A percentile compares a stretch with the other conserved stretches of the same genome.
Evolutionary conservation across 1,140 invertebrate species (phyloP).

Genomic region (Asbolus verrucosus): DNA sequence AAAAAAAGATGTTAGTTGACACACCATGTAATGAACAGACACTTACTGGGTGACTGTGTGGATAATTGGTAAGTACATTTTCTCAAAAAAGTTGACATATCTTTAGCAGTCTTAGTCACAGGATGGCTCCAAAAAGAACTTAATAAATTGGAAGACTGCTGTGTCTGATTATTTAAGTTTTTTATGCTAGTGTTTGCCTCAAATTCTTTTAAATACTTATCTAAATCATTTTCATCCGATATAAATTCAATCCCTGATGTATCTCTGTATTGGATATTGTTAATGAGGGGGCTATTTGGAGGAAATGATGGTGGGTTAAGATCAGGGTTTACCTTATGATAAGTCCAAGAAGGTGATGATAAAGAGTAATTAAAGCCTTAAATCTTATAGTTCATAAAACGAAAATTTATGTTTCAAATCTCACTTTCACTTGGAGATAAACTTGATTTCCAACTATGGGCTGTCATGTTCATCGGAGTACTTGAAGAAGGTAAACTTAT

Average conservation of each 20-base stretch:
- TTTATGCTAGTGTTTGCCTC: conserved; percentile 54
- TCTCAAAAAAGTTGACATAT: conserved; percentile 68
- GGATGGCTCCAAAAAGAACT: conserved; percentile 73
- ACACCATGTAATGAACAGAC: conserved; percentile 21
- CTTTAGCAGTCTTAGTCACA: conserved; percentile 67
- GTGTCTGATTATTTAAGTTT: conserved; percentile 49
- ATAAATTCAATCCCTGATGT: conserved; percentile 64
- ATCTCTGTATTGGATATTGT: conserved; percentile 52
- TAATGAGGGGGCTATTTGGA: conserved; percentile 54
- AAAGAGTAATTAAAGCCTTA: conserved; percentile 59
- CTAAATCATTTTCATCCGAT: conserved; percentile 65
- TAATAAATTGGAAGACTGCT: conserved; percentile 56
- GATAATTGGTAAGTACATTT: conserved; percentile 70
- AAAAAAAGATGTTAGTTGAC: conserved; percentile 32
- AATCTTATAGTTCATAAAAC: conserved; percentile 34
- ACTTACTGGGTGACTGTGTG: conserved; percentile 67
- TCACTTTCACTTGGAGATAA: conserved; percentile 59
- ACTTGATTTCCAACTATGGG: conserved; percentile 61
- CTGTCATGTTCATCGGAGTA: conserved; percentile 62
- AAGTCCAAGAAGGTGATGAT: conserved; percentile 58
- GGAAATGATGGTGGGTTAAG: conserved; percentile 29
- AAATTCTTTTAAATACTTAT: conserved; percentile 64
- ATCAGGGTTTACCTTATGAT: conserved; percentile 49
- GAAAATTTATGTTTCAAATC: conserved; percentile 6
- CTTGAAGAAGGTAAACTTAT: conserved; percentile 33